Conservation (phyloP, 1,140 invertebrate species). For the Schlechtendalia chinensis region DNA sequence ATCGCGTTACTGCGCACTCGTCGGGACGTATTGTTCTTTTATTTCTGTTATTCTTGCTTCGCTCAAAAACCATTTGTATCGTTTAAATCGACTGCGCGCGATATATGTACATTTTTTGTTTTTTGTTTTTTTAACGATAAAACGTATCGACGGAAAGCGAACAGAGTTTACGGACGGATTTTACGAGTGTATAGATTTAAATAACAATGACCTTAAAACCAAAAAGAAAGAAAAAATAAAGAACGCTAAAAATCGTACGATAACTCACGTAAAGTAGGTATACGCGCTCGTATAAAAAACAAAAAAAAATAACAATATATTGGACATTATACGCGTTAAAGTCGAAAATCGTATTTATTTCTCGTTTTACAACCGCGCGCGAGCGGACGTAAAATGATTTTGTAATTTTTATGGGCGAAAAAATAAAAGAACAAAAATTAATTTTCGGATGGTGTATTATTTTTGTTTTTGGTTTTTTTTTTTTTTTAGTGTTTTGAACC, state of each 20-base stretch:
- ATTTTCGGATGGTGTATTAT: constrained; percentile 3
- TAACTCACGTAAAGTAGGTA: background rate
- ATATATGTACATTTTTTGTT: background rate
- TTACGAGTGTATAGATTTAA: constrained; percentile 10
- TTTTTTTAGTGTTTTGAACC: constrained; percentile 18
- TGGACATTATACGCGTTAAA: background rate
- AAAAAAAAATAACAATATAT: too few relatives aligned
- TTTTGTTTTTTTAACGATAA: too few relatives aligned
- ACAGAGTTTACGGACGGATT: background rate
- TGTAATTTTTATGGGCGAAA: constrained; percentile 20
- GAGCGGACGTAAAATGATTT: constrained; percentile 19
- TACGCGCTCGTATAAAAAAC: background rate
- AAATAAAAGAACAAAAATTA: constrained; percentile 16
- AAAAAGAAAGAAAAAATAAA: background rate
- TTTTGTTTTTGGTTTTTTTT: too few relatives aligned
- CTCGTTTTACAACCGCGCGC: constrained; percentile 14
- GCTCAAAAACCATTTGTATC: constrained; percentile 6
- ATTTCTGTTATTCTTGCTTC: background rate
- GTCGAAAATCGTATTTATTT: constrained; percentile 22
- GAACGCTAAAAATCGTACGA: constrained; percentile 6
- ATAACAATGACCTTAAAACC: constrained; percentile 23
- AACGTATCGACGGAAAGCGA: background rate
- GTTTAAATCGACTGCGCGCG: background rate
- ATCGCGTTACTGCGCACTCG: background rate
- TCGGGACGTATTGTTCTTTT: background rate